Percentiles rank a stretch among this genome's conserved stretches.
These are phyloP conservation scores for Elephas maximus DNA, from an alignment of 2,113 vertebrate genomes.

Conservation along the genomic window DNA sequence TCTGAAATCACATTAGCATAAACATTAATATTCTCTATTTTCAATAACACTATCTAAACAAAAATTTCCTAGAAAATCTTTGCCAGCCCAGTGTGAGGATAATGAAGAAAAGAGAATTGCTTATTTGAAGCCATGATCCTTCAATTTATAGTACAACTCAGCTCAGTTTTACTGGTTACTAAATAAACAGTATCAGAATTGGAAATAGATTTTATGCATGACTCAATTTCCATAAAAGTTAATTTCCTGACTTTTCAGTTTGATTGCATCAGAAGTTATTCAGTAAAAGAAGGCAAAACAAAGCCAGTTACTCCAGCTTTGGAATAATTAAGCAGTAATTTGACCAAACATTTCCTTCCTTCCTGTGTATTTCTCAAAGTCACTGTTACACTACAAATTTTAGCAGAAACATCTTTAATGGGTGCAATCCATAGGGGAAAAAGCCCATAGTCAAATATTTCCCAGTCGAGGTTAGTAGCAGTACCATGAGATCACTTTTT, in stretches of 20 bases:
- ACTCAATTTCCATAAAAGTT: constrained; percentile 81
- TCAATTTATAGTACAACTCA: constrained; percentile 7
- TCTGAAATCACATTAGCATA: not conserved
- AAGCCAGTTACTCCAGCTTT: constrained; percentile 90
- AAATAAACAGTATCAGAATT: constrained; percentile 78
- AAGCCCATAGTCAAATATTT: constrained; percentile 66
- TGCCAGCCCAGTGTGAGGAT: not conserved
- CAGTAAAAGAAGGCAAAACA: constrained; percentile 90
- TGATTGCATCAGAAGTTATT: constrained; percentile 90
- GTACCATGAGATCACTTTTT: not conserved
- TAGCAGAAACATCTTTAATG: constrained; percentile 75
- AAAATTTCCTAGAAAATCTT: constrained; percentile 33
- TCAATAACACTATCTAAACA: constrained; percentile 57
- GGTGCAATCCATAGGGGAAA: constrained; percentile 71
- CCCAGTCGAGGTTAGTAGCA: constrained; percentile 61
- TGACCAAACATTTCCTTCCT: constrained; percentile 87
- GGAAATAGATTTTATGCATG: constrained; percentile 74
- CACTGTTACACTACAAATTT: constrained; percentile 80
- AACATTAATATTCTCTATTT: constrained; percentile 57
- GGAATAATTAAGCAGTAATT: constrained; percentile 90
- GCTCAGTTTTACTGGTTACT: constrained; percentile 69
- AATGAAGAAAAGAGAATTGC: constrained; percentile 38
- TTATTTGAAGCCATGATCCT: constrained; percentile 53
- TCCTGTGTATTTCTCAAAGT: constrained; percentile 88
- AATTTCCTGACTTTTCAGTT: constrained; percentile 81